These are phyloP conservation scores for Copidosoma aretas DNA, from an alignment of 2,888 invertebrate species.

Conservation along the genomic window DNA sequence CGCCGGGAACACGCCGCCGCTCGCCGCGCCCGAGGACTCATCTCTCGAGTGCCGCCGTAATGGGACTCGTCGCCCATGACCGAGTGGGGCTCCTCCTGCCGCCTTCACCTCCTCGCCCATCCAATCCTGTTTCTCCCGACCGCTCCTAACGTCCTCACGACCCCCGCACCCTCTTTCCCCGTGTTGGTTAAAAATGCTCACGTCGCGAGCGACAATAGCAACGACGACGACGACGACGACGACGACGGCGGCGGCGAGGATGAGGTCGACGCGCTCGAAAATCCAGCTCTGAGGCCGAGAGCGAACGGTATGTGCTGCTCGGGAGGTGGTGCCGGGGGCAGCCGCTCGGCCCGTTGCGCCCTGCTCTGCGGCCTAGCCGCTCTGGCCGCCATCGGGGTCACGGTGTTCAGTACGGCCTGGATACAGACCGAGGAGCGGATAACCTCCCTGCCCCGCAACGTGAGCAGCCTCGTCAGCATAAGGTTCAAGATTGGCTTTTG, in stretches of 20 bases:
- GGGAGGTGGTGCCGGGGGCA: slow-evolving; percentile 43
- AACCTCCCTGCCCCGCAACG: slow-evolving; percentile 50
- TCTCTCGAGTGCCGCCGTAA: slow-evolving; percentile 12
- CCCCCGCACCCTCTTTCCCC: background rate
- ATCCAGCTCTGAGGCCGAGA: no score
- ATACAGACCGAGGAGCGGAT: slow-evolving; percentile 58
- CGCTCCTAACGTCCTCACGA: background rate
- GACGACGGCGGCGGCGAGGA: background rate
- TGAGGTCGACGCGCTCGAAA: slow-evolving; percentile 5
- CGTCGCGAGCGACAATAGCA: slow-evolving; percentile 15
- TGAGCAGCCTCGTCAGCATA: slow-evolving; percentile 53
- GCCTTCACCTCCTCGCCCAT: background rate
- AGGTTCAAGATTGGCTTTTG: slow-evolving; percentile 59
- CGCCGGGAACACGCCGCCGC: background rate
- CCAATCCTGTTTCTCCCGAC: background rate
- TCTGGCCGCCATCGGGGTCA: slow-evolving; percentile 57
- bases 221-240: slow-evolving; percentile 12
- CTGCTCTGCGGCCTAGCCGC: slow-evolving; percentile 59
- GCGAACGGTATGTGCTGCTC: slow-evolving; percentile 55
- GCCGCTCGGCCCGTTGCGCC: slow-evolving; percentile 58
- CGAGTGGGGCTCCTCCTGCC: background rate
- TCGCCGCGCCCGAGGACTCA: background rate
- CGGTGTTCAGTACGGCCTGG: slow-evolving; percentile 60
- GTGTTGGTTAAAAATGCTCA: background rate
- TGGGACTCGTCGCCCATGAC: slow-evolving; percentile 8